phyloP scores from a whole-genome alignment of 2,113 vertebrate genomes.

The Isichthys henryi region DNA sequence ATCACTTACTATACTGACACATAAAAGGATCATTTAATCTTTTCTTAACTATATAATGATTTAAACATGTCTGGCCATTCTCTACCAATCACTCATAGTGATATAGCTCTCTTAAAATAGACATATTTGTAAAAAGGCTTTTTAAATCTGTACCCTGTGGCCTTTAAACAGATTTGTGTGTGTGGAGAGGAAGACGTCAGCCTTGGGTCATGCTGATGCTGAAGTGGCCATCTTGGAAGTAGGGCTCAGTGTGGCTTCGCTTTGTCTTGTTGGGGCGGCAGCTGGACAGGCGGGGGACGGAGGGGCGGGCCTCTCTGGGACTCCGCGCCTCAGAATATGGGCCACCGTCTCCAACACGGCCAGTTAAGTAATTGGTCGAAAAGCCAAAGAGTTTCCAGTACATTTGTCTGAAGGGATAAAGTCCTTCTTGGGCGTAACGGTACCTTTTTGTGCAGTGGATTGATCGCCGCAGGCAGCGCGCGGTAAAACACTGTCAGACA shows the following conservation, averaged over 20 bases:
- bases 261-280: constrained; percentile 46
- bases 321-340: constrained; percentile 29
- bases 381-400: neutral
- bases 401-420: neutral
- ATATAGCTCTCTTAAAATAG: constrained; percentile 47
- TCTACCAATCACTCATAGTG: constrained; percentile 37
- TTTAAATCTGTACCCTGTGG: constrained; percentile 58
- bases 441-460: neutral
- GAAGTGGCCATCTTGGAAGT: constrained; percentile 49
- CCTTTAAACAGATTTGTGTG: constrained; percentile 56
- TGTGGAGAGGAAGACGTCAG: constrained; percentile 53
- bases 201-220: constrained; percentile 46
- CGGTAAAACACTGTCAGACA: neutral
- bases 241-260: constrained; percentile 38
- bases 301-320: constrained; percentile 23
- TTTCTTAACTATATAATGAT: neutral
- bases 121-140: constrained; percentile 56
- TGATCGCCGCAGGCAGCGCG: neutral
- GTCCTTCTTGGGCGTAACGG: neutral
- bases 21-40: neutral
- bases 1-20: neutral
- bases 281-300: constrained; percentile 18
- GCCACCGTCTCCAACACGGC: constrained; percentile 52
- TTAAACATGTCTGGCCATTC: constrained; percentile 19
- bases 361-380: constrained; percentile 59